Base-by-base conservation (phyloP, 35 echinoderm and acorn worm genomes). In the Patiria miniata region DNA sequence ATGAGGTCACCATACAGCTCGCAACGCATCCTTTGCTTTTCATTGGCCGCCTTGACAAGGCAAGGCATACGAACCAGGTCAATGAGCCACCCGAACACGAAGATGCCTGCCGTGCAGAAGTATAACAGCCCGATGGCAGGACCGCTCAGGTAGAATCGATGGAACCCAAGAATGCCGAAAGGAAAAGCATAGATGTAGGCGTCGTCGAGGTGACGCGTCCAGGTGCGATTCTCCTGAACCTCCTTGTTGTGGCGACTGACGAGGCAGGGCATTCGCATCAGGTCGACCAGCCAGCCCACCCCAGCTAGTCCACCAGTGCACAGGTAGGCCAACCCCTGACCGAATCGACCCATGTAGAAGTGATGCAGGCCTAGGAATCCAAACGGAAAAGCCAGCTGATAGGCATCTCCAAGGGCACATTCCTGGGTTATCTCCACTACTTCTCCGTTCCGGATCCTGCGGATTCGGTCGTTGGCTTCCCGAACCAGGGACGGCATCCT, bases 341-440 rank as follows among this genome's bases (percentile, higher is more conserved):
- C 36, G 39, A 40, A 21, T 21, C 86, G 57, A 5, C 78, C 37
- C 42, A 93, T 81, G 69, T 93, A 93, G 81, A 88, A 93, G 33
- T 93, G 91, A 65, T 93, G 91, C 78, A 93, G 50, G 37, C 91
- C 91, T 0, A 93, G 80, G 28, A 93, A 37, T 21, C 91, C 91
- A 1, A 93, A 37, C 16, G 91, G 91, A 32, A 93, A 84, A 17
- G 86, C 39, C 19, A 93, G 56, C 5, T 55, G 19, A 37, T 93
- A 93, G 9, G 86, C 91, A 68, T 93, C 91, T 38, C 77, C 80
- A 7, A 93, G 30, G 19, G 82, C 57, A 32, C 37, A 77, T 53
- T 54, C 51, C 9, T 79, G 34, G 8, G 69, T 81, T 7, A 37
- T 30, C 44, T 90, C 81, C 1, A 68, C 88, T 42, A 80, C 40